Evolutionary conservation across 2,797 vertebrate genomes (phyloP), one percentile per base, ranked within the genome.

Genomic region (Lerista edwardsae): DNA sequence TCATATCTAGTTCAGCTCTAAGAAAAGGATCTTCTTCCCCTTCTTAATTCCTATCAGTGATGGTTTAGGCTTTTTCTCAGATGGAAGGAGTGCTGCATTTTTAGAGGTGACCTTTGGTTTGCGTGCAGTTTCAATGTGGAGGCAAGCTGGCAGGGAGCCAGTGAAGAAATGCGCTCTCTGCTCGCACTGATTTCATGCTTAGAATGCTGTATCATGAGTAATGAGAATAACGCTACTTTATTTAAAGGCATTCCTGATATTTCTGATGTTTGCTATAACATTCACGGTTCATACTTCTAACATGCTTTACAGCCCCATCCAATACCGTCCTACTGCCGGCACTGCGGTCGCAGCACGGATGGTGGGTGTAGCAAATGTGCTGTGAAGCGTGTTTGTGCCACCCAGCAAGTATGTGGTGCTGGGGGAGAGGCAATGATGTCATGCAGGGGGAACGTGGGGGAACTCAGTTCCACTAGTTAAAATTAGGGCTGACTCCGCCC

Each of bases 151-250:
- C 89, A 91, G 83, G 41, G 85, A 83, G 75, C 84, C 90, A 85
- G 5, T 0, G 59, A 89, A 83, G 72, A 89, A 88, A 82, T 78
- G 74, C 12, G n/a, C 55, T 0, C 85, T 67, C 87, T 87, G 86
- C 51, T 59, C 85, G 55, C 0, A 62, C 80, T 91, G 65, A 27
- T 80, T 88, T 91, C 0, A 15, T 91, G 90, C 90, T 94, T 89
- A 88, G 87, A 89, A 81, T 94, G 86, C 78, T 23, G 8, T 88
- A 74, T 79, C 39, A 75, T 86, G 90, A 89, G 88, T 92, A 93
- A 86, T 93, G 86, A 91, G 93, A 91, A 91, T 92, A 69, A 88
- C 89, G 68, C 90, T 5, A 77, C 92, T 94, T 93, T 90, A 80
- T 93, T 82, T 88, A 84, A 92, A 87, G 21, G 21, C 39, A n/a